Conservation (phyloP, 1,140 invertebrate genomes). For the Drosophila chauvacae region DNA sequence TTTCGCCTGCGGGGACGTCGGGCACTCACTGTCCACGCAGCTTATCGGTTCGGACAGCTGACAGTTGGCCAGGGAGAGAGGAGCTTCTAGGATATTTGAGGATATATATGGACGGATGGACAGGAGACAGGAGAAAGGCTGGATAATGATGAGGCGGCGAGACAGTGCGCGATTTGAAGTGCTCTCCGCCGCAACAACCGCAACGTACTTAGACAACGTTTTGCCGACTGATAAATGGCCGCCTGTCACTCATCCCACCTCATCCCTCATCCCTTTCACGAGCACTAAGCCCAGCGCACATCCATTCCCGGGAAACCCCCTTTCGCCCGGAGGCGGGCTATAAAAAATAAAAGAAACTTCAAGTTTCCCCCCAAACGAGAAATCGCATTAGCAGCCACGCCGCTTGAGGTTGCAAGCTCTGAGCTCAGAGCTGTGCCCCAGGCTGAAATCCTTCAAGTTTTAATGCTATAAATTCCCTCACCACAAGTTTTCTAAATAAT, state of each 20-base stretch:
- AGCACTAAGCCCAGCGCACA: slow-evolving; percentile 16
- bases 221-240: slow-evolving; percentile 69
- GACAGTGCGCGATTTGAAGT: slow-evolving; percentile 55
- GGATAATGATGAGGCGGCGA: slow-evolving; percentile 36
- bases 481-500: background rate
- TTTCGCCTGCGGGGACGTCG: slow-evolving; percentile 9
- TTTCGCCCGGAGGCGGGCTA: slow-evolving; percentile 18
- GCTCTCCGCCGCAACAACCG: slow-evolving; percentile 55
- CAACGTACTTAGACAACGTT: slow-evolving; percentile 66
- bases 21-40: slow-evolving; percentile 28
- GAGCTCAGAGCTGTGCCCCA: background rate
- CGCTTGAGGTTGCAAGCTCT: background rate
- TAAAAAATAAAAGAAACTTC: slow-evolving; percentile 27
- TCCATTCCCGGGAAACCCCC: background rate
- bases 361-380: slow-evolving; percentile 25
- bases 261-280: slow-evolving; percentile 3
- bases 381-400: slow-evolving; percentile 24
- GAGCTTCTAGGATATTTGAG: slow-evolving; percentile 7
- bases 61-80: slow-evolving; percentile 45
- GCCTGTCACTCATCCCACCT: slow-evolving; percentile 48
- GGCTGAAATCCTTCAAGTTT: slow-evolving; percentile 9
- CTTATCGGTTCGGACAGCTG: slow-evolving; percentile 73
- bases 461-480: background rate
- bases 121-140: background rate
- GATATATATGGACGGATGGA: slow-evolving; percentile 4